phyloP scores from a whole-genome alignment of 2,113 vertebrate species.

The Hyperopisus bebe region DNA sequence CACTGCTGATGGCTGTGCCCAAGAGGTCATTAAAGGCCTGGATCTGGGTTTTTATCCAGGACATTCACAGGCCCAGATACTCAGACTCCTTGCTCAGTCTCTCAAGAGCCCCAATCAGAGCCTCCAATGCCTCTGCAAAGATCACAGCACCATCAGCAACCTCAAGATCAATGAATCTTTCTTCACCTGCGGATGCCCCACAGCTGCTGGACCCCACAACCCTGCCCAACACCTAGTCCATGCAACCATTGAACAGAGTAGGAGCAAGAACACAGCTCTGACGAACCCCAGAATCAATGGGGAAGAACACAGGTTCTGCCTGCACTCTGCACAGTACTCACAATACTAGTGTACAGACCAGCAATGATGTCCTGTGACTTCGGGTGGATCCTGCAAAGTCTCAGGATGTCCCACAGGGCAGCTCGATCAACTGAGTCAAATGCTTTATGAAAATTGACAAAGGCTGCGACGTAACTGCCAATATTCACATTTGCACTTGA shows the following conservation, averaged over 20 bases:
- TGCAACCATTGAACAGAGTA: neutral
- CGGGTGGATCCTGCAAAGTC: no score
- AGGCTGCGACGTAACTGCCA: no score
- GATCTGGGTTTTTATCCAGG: neutral
- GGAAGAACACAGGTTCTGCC: neutral
- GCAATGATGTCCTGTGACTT: no score
- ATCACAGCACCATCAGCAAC: neutral
- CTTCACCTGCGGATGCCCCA: neutral
- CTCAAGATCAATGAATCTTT: neutral
- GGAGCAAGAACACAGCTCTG: neutral
- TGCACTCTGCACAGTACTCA: no score
- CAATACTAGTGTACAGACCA: no score
- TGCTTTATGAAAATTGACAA: no score
- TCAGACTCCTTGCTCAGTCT: neutral
- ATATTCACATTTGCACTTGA: neutral
- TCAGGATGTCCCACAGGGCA: no score
- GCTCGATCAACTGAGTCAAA: no score
- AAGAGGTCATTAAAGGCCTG: neutral
- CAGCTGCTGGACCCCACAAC: neutral
- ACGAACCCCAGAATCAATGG: neutral
- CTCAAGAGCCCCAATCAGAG: neutral
- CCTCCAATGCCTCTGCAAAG: neutral
- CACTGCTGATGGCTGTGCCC: neutral
- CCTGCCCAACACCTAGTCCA: neutral
- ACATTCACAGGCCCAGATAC: neutral